Base-by-base conservation (phyloP, 2,113 vertebrate species). In the Tautogolabrus adspersus region DNA sequence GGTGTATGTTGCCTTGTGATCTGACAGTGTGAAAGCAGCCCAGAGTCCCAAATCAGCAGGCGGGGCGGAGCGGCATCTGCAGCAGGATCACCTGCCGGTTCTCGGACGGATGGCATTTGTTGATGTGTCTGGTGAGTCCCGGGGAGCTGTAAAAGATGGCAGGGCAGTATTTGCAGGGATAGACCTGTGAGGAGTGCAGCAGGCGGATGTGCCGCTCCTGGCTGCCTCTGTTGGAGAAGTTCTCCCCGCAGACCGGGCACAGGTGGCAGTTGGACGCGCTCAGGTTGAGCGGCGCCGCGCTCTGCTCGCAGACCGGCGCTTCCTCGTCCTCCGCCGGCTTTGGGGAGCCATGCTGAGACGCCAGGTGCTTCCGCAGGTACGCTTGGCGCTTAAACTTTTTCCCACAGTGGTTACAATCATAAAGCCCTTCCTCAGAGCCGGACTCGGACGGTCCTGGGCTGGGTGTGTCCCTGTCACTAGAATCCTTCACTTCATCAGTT, bases 71-170 rank as follows among this genome's bases (percentile, higher is more conserved):
- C 18, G 98, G 98, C 96, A 99, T 96, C 90, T 99, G 98, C 47
- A 99, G 97, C 84, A 99, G 95, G 89, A 99, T 97, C 86, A 99
- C 97, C 94, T 99, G 98, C 92, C 98, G 89, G 94, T 99, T 99
- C 93, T 99, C 98, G 26, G 98, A 98, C 3, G 98, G 98, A 93
- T 99, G 98, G 94, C 98, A 99, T 94, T 99, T 99, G 96, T 99
- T 99, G 94, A 99, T 98, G 95, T 99, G 97, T 90, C 97, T 94
- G 79, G 98, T 99, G 89, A 99, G 97, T 85, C 97, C 98, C 12
- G 98, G 98, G 3, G 98, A 99, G 94, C 98, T 99, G 96, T 98
- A 99, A 92, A 99, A 97, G 72, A 97, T 96, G 94, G 97, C 97
- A 69, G 97, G 96, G 95, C 98, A 99, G 94, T 98, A 97, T 88